phyloP scores from a whole-genome alignment of 2,113 vertebrate species.

The Bos indicus region DNA sequence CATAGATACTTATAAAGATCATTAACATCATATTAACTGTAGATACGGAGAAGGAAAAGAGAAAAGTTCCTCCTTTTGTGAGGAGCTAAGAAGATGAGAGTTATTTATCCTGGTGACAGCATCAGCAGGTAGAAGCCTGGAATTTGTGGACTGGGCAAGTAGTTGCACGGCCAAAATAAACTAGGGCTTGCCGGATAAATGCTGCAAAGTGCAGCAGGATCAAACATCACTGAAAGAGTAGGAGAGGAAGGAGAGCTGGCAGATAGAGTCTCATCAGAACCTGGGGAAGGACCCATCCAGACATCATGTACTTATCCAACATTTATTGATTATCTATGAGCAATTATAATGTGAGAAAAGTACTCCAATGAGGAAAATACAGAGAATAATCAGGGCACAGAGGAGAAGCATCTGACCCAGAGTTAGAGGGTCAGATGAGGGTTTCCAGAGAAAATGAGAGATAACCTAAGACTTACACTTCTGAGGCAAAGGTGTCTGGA shows the following conservation, averaged over 20 bases:
- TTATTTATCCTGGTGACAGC: neutral
- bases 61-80: neutral
- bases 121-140: neutral
- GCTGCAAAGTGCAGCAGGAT: neutral
- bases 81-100: neutral
- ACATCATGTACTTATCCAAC: neutral
- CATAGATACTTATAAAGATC: accelerated
- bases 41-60: neutral
- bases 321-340: neutral
- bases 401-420: neutral
- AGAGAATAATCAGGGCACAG: neutral
- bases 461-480: neutral
- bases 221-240: neutral
- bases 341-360: neutral
- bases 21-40: neutral
- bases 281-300: neutral
- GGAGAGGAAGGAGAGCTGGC: neutral
- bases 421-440: neutral
- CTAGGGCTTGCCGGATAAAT: neutral
- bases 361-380: neutral
- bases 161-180: neutral
- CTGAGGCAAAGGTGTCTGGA: neutral
- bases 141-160: neutral
- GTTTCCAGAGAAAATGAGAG: neutral
- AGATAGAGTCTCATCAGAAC: neutral